Conservation (phyloP, 53 echinoderm and acorn worm species). For the Apostichopus leukothele region DNA sequence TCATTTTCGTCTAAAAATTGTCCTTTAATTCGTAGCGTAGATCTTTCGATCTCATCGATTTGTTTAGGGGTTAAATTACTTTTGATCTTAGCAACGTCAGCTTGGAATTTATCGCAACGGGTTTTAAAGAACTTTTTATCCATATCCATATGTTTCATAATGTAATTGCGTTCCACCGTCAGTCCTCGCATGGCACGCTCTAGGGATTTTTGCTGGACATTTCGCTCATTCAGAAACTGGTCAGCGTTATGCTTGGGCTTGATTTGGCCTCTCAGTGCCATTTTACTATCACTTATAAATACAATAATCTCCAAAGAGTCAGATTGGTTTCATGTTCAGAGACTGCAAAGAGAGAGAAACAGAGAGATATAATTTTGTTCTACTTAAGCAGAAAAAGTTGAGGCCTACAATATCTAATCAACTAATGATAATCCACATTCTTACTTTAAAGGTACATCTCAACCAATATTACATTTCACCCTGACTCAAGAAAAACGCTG, state of each 20-base stretch:
- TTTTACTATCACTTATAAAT: neutral
- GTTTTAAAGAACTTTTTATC: conserved; percentile 29
- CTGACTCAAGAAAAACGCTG: too few species aligned
- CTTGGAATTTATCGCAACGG: conserved; percentile 11
- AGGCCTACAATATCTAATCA: too few species aligned
- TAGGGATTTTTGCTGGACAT: conserved; percentile 17
- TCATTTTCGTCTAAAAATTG: conserved; percentile 1
- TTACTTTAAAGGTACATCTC: too few species aligned
- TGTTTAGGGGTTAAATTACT: conserved; percentile 35
- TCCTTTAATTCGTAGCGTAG: neutral
- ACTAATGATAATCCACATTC: too few species aligned
- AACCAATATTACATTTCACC: too few species aligned
- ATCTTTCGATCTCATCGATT: conserved; percentile 1
- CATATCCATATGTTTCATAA: conserved; percentile 42
- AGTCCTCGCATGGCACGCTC: conserved; percentile 34
- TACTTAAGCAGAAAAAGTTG: too few species aligned
- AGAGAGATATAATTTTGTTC: too few species aligned
- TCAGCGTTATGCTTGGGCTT: conserved; percentile 37
- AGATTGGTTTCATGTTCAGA: too few species aligned
- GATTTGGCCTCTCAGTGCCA: conserved; percentile 1
- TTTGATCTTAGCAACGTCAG: conserved; percentile 20
- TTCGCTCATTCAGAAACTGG: conserved; percentile 36
- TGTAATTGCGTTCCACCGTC: conserved; percentile 19
- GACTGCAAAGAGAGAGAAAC: too few species aligned
- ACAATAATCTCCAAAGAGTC: too few species aligned